phyloP scores from a whole-genome alignment of 1,140 invertebrate species.

The Diorhabda sublineata region DNA sequence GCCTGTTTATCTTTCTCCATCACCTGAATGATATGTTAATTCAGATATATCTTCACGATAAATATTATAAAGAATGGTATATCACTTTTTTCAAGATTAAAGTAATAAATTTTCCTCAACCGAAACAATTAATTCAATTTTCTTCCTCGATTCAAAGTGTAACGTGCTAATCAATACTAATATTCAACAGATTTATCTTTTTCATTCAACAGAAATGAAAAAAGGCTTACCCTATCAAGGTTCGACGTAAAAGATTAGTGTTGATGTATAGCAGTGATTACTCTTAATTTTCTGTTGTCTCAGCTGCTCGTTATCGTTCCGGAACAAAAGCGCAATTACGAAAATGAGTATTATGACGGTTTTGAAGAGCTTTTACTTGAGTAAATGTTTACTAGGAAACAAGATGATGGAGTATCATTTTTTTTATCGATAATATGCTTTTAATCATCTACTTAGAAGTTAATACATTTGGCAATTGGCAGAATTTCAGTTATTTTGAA shows the following conservation, averaged over 20 bases:
- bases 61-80: too few species aligned
- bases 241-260: background rate
- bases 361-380: background rate
- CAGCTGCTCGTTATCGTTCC: slow-evolving; percentile 1
- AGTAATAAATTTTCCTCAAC: too few species aligned
- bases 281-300: background rate
- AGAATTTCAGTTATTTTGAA: too few species aligned
- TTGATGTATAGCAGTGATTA: slow-evolving; percentile 1
- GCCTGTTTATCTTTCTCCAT: too few species aligned
- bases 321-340: background rate
- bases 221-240: background rate
- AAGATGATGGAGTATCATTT: background rate
- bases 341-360: background rate
- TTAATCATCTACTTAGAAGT: too few species aligned
- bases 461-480: too few species aligned
- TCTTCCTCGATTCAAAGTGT: background rate
- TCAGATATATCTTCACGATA: too few species aligned
- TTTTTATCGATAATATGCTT: too few species aligned
- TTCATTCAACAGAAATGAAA: background rate
- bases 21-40: too few species aligned
- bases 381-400: background rate
- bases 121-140: too few species aligned
- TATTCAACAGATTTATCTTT: background rate
- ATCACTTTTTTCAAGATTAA: too few species aligned
- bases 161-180: background rate